Percentiles rank a stretch among this genome's conserved stretches.
Evolutionary conservation across 2,797 vertebrate genomes (phyloP).

Genomic region (Salarias fasciatus): DNA sequence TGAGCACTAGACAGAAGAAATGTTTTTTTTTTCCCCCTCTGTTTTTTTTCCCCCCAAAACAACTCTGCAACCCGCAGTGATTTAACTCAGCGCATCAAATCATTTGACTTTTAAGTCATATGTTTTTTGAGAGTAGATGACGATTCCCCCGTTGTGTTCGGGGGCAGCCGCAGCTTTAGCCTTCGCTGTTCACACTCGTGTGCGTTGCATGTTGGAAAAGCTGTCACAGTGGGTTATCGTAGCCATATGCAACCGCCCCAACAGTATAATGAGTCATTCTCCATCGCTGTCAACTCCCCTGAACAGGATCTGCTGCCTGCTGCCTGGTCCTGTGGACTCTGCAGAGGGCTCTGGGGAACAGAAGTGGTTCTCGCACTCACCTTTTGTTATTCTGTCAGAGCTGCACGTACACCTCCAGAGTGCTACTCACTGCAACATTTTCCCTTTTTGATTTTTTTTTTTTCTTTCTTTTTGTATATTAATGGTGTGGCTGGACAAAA

Average conservation of each 20-base stretch:
- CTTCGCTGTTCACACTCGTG: slow-evolving; percentile 22
- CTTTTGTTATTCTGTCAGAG: slow-evolving; percentile 74
- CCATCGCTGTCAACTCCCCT: slow-evolving; percentile 56
- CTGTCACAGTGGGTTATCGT: slow-evolving; percentile 53
- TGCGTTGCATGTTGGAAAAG: slow-evolving; percentile 21
- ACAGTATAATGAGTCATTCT: slow-evolving; percentile 62
- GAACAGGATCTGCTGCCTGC: slow-evolving; percentile 51
- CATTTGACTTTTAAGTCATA: too few relatives aligned
- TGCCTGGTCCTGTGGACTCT: slow-evolving; percentile 59
- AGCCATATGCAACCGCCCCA: slow-evolving; percentile 49
- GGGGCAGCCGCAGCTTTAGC: too few relatives aligned
- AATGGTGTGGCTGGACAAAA: slow-evolving; percentile 47
- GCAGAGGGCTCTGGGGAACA: slow-evolving; percentile 63
- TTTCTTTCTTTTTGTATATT: slow-evolving; percentile 36
- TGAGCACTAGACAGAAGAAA: neutral
- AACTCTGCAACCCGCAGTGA: neutral
- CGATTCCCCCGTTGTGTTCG: too few relatives aligned
- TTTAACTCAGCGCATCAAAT: slow-evolving; percentile 9
- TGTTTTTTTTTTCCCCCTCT: too few relatives aligned
- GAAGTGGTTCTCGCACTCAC: slow-evolving; percentile 57
- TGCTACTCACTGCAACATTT: slow-evolving; percentile 65
- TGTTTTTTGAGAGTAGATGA: too few relatives aligned
- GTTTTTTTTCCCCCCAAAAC: slow-evolving; percentile 1
- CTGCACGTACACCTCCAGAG: slow-evolving; percentile 41
- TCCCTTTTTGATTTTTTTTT: slow-evolving; percentile 25